Percentiles rank a stretch among this genome's conserved stretches.
These are phyloP conservation scores for Leptobrachium ailaonicum DNA, from an alignment of 2,113 vertebrate genomes.

Conservation along the genomic window DNA sequence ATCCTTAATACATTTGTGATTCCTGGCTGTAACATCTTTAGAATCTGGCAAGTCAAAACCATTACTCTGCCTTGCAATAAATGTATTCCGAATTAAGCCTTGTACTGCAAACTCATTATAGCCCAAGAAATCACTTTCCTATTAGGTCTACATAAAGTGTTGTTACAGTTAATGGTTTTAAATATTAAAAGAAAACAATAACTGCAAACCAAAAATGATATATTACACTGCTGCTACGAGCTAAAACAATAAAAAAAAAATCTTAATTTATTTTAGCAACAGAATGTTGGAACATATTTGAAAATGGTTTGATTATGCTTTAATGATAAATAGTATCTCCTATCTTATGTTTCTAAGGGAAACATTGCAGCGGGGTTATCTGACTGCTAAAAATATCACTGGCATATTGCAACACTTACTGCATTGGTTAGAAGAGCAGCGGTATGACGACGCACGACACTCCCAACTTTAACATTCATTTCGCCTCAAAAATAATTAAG, in stretches of 20 bases:
- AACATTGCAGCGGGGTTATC: too few relatives aligned
- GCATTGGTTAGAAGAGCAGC: too few relatives aligned
- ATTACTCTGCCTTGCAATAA: conserved; percentile 20
- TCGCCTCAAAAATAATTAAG: conserved; percentile 15
- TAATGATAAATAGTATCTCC: too few relatives aligned
- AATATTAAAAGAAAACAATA: conserved; percentile 10
- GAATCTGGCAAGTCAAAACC: conserved; percentile 14
- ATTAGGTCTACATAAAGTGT: background rate
- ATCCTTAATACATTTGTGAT: conserved; percentile 20
- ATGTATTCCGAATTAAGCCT: background rate
- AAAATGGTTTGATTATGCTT: too few relatives aligned
- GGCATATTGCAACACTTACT: too few relatives aligned
- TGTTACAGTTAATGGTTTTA: background rate
- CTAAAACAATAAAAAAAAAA: too few relatives aligned
- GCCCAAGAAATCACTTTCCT: background rate
- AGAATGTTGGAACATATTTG: too few relatives aligned
- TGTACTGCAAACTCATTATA: background rate
- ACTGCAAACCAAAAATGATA: background rate
- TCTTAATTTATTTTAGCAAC: too few relatives aligned
- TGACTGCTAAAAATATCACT: too few relatives aligned
- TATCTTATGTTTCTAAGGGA: too few relatives aligned
- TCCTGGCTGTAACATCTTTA: conserved; percentile 7
- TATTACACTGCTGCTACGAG: too few relatives aligned
- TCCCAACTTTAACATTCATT: background rate
- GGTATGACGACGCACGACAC: too few relatives aligned